These are phyloP conservation scores for Irena cyanogastra DNA, from an alignment of 2,113 vertebrate species.

Conservation along the genomic window DNA sequence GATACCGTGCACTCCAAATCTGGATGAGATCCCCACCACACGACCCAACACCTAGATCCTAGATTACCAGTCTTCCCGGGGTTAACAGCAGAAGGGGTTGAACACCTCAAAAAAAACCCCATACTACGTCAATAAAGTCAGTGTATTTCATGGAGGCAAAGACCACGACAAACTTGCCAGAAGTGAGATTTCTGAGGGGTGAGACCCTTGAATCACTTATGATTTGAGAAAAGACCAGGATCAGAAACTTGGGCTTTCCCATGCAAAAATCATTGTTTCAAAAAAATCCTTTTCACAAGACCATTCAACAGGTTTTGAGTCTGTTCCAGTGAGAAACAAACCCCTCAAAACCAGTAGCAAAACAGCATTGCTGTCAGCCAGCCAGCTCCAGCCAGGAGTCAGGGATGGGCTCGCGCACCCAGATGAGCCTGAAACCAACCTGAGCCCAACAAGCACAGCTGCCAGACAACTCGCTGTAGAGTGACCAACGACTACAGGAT, in stretches of 20 bases:
- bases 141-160: background rate
- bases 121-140: background rate
- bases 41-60: background rate
- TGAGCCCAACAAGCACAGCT: background rate
- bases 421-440: background rate
- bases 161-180: background rate
- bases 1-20: background rate
- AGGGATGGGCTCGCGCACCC: background rate
- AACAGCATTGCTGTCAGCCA: background rate
- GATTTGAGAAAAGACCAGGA: background rate
- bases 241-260: background rate
- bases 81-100: background rate
- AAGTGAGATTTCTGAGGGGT: background rate
- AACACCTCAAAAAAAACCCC: background rate
- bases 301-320: background rate
- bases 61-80: background rate
- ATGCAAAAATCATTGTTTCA: background rate
- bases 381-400: background rate
- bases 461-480: fast-evolving
- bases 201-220: background rate
- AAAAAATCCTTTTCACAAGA: background rate
- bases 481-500: background rate
- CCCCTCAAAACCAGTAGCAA: background rate
- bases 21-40: background rate
- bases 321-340: background rate